Percentiles rank a stretch among this genome's conserved stretches.
phyloP scores from a whole-genome alignment of 2,888 invertebrate genomes.

The Terebella lapidaria region DNA sequence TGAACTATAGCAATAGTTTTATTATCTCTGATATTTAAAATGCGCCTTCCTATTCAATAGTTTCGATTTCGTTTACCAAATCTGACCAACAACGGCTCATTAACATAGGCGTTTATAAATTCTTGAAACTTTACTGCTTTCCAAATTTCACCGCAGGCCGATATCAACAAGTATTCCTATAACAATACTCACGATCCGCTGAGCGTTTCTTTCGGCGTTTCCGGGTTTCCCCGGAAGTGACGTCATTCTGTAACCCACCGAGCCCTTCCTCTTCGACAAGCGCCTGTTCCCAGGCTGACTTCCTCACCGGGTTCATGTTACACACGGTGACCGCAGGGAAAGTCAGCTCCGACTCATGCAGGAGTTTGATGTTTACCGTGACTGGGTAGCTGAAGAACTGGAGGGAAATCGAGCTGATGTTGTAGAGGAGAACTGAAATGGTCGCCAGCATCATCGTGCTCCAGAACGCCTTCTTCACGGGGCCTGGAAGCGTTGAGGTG shows the following conservation, averaged over 20 bases:
- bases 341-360: conserved; percentile 1
- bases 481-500: conserved; percentile 9
- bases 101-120: too few relatives aligned
- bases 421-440: conserved; percentile 6
- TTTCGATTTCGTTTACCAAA: too few relatives aligned
- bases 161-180: too few relatives aligned
- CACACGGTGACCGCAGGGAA: conserved; percentile 18
- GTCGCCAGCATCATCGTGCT: neutral
- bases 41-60: too few relatives aligned
- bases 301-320: conserved; percentile 15
- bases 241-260: too few relatives aligned
- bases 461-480: conserved; percentile 14
- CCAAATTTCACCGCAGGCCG: neutral
- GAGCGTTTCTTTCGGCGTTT: neutral
- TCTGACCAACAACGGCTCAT: too few relatives aligned
- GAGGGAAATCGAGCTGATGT: conserved; percentile 8
- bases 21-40: too few relatives aligned
- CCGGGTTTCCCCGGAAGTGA: neutral
- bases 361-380: conserved; percentile 7
- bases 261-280: neutral
- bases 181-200: neutral
- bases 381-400: conserved; percentile 9
- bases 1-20: too few relatives aligned
- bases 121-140: too few relatives aligned
- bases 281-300: conserved; percentile 5